These are phyloP conservation scores for Myodes glareolus DNA, from an alignment of 2,113 vertebrate genomes.

Conservation along the genomic window DNA sequence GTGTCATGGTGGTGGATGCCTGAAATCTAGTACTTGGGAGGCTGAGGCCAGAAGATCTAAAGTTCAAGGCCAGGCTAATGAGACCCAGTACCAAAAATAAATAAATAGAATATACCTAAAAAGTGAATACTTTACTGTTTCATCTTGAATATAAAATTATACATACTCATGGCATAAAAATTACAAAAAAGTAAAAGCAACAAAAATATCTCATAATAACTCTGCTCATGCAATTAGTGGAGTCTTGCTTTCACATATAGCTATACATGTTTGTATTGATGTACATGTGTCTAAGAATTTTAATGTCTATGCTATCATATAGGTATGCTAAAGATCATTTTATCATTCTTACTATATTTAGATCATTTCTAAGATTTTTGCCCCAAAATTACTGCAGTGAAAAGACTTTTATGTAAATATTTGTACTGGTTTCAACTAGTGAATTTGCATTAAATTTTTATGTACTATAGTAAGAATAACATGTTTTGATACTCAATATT, in stretches of 20 bases:
- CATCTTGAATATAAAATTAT: constrained; percentile 37
- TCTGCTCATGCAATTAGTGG: neutral
- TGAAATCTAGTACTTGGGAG: neutral
- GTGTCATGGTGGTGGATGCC: neutral
- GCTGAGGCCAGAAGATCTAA: neutral
- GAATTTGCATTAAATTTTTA: constrained; percentile 28
- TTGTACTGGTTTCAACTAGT: constrained; percentile 38
- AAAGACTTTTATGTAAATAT: constrained; percentile 43
- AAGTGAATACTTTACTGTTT: neutral
- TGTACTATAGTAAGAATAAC: neutral
- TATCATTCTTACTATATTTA: neutral
- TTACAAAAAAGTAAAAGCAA: neutral
- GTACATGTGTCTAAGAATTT: neutral
- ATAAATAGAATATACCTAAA: neutral
- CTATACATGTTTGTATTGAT: neutral
- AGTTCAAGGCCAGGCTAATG: neutral
- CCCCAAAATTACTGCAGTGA: constrained; percentile 13
- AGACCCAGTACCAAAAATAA: neutral
- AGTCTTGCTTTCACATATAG: neutral
- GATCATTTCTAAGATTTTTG: constrained; percentile 22
- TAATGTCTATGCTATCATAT: neutral
- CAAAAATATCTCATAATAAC: neutral
- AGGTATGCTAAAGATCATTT: neutral
- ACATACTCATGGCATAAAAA: neutral
- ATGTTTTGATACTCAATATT: constrained; percentile 7